Evolutionary conservation across 1,140 invertebrate genomes (phyloP).

Genomic region (Asbolus verrucosus): DNA sequence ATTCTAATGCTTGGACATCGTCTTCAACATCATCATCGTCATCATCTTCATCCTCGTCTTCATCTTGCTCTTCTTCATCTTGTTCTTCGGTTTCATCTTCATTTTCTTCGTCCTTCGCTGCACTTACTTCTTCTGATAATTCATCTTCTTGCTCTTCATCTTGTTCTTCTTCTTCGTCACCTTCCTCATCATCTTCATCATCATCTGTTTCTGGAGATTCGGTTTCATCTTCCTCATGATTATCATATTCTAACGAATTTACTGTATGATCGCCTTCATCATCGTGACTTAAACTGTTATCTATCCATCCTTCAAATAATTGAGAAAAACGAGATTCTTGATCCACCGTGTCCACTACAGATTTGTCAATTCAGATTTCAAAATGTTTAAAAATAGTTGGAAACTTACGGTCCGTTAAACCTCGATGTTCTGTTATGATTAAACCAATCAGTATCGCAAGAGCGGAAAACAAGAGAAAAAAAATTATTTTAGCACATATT

Average conservation of each 20-base stretch:
- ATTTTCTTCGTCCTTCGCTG: constrained; percentile 56
- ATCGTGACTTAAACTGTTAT: constrained; percentile 71
- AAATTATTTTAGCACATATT: constrained; percentile 85
- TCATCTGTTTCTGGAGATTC: constrained; percentile 62
- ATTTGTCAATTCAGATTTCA: constrained; percentile 11
- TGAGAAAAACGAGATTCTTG: constrained; percentile 78
- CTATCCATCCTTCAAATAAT: constrained; percentile 83
- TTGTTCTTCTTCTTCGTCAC: constrained; percentile 60
- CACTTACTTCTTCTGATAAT: constrained; percentile 57
- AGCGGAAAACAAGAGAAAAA: constrained; percentile 78
- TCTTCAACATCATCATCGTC: constrained; percentile 60
- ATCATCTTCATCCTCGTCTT: constrained; percentile 57
- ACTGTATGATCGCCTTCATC: constrained; percentile 68
- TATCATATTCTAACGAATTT: constrained; percentile 59
- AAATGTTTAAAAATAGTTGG: constrained; percentile 5
- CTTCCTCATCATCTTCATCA: constrained; percentile 58
- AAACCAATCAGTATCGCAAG: constrained; percentile 79
- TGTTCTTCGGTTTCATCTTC: constrained; percentile 64
- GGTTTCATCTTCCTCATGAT: constrained; percentile 65
- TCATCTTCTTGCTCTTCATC: constrained; percentile 60
- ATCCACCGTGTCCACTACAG: constrained; percentile 77
- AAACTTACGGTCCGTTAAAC: constrained; percentile 79
- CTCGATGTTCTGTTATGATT: constrained; percentile 83
- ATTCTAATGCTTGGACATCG: no score
- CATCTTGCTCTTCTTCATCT: constrained; percentile 61